Percentiles rank a stretch among this genome's conserved stretches.
Evolutionary conservation across 2,888 invertebrate species (phyloP).

Genomic region (Adineta ricciae): DNA sequence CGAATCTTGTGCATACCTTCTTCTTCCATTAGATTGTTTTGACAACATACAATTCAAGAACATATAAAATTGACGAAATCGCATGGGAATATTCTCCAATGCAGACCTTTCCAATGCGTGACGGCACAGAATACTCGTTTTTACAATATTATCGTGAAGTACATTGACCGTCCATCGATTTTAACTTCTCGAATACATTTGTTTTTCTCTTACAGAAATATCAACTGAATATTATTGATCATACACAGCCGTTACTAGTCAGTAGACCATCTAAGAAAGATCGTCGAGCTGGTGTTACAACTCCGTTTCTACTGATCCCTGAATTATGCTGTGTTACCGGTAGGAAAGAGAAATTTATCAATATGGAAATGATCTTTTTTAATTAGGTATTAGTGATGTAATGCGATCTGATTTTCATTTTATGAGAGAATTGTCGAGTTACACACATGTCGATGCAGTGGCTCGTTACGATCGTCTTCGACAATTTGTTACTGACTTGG

Average conservation of each 20-base stretch:
- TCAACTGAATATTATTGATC: constrained; percentile 64
- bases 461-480: neutral
- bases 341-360: neutral
- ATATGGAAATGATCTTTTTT: neutral
- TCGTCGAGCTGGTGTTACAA: constrained; percentile 37
- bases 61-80: constrained; percentile 75
- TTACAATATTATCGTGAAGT: neutral
- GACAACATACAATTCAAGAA: constrained; percentile 77
- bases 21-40: constrained; percentile 56
- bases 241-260: constrained; percentile 52
- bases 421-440: constrained; percentile 61
- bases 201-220: constrained; percentile 55
- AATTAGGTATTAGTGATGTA: constrained; percentile 51
- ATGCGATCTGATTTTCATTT: constrained; percentile 55
- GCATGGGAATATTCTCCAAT: constrained; percentile 64
- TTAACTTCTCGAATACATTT: no score
- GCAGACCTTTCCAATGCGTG: constrained; percentile 57
- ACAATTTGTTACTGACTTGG: neutral
- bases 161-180: neutral
- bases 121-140: neutral
- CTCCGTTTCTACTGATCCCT: constrained; percentile 27
- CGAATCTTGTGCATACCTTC: no score
- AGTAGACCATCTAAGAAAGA: constrained; percentile 52
- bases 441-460: neutral
- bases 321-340: constrained; percentile 31